These are phyloP conservation scores for Procambarus clarkii DNA, from an alignment of 1,140 invertebrate genomes.

Conservation along the genomic window DNA sequence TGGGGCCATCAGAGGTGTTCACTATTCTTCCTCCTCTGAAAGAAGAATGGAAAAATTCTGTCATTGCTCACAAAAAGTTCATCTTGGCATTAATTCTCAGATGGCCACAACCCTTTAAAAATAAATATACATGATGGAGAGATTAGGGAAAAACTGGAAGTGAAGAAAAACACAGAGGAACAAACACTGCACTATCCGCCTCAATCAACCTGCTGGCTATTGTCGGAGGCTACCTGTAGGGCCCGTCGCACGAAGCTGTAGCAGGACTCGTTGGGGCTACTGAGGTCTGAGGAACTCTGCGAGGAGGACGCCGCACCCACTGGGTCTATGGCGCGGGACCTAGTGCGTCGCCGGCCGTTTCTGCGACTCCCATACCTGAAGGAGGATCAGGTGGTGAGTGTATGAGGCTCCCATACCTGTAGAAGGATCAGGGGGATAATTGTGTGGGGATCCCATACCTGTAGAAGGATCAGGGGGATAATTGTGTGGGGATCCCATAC, in stretches of 20 bases:
- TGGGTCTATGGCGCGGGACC: constrained; percentile 63
- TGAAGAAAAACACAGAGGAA: constrained; percentile 7
- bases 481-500: background rate
- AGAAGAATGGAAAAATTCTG: background rate
- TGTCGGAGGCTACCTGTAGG: constrained; percentile 81
- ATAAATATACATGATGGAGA: constrained; percentile 2
- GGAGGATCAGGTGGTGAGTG: background rate
- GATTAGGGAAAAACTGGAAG: background rate
- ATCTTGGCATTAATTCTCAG: background rate
- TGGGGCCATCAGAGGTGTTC: constrained; percentile 4
- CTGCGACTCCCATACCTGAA: constrained; percentile 56
- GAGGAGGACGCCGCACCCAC: constrained; percentile 64
- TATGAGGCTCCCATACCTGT: background rate
- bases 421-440: background rate
- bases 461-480: background rate
- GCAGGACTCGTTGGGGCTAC: constrained; percentile 89
- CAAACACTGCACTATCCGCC: constrained; percentile 67
- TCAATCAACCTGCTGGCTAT: constrained; percentile 68
- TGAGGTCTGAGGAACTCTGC: constrained; percentile 68
- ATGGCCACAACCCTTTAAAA: constrained; percentile 44
- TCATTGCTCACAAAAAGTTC: background rate
- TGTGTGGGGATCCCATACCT: background rate
- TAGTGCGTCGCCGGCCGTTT: constrained; percentile 61
- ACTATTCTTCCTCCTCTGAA: no score
- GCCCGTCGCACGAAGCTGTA: constrained; percentile 94